Evolutionary conservation across 2,113 vertebrate species (phyloP).

Genomic region (Delphinapterus leucas): DNA sequence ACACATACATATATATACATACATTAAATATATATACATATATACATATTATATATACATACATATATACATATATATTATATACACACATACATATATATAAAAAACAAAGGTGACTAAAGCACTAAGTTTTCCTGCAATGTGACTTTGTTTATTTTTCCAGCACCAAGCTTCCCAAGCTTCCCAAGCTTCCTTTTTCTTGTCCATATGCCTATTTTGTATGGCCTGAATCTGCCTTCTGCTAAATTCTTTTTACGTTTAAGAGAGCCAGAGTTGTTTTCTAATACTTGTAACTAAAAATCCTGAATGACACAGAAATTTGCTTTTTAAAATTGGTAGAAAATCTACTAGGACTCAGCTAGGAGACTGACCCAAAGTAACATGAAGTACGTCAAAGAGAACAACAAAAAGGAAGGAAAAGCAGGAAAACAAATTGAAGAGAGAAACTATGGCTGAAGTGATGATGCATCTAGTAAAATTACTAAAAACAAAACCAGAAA

Average conservation of each 20-base stretch:
- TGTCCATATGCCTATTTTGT: background rate
- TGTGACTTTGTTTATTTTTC: background rate
- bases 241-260: background rate
- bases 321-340: background rate
- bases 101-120: background rate
- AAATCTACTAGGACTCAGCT: background rate
- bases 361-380: background rate
- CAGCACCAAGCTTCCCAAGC: background rate
- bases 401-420: background rate
- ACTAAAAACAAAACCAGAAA: background rate
- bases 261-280: background rate
- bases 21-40: background rate
- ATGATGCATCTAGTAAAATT: background rate
- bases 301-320: background rate
- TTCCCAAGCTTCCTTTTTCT: background rate
- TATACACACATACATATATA: background rate
- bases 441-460: background rate
- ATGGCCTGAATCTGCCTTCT: background rate
- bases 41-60: background rate
- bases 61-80: background rate
- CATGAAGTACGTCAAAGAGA: background rate
- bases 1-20: background rate
- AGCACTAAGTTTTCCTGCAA: background rate
- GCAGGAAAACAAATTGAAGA: background rate
- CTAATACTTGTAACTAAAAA: background rate